These are phyloP conservation scores for Psittacula echo DNA, from an alignment of 2,797 vertebrate species.

Conservation along the genomic window DNA sequence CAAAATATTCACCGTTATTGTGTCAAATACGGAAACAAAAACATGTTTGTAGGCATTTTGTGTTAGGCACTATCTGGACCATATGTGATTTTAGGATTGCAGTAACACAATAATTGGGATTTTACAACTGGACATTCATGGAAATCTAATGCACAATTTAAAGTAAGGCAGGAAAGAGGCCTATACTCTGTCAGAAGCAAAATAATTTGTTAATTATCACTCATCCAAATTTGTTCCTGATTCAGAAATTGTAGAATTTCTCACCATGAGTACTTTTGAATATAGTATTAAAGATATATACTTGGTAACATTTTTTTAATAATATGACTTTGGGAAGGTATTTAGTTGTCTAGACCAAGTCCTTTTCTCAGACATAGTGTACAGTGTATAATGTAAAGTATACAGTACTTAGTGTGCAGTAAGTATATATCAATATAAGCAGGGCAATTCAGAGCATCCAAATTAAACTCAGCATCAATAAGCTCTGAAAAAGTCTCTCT, in stretches of 20 bases:
- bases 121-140: background rate
- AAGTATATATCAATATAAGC: background rate
- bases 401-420: background rate
- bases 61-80: background rate
- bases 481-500: background rate
- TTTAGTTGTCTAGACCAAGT: background rate
- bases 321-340: background rate
- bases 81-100: background rate
- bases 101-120: background rate
- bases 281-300: background rate
- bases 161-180: background rate
- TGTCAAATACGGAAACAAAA: background rate
- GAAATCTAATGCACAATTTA: background rate
- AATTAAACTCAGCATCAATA: background rate
- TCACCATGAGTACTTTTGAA: background rate
- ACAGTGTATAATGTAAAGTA: rapidly evolving
- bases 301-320: background rate
- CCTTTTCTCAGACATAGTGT: background rate
- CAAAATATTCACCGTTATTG: background rate
- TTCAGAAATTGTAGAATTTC: background rate
- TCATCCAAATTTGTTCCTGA: background rate
- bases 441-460: background rate
- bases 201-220: background rate
- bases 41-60: background rate
- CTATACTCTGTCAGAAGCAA: background rate